Base-by-base conservation (phyloP, 2,113 vertebrate species). In the Cranoglanis bouderius region DNA sequence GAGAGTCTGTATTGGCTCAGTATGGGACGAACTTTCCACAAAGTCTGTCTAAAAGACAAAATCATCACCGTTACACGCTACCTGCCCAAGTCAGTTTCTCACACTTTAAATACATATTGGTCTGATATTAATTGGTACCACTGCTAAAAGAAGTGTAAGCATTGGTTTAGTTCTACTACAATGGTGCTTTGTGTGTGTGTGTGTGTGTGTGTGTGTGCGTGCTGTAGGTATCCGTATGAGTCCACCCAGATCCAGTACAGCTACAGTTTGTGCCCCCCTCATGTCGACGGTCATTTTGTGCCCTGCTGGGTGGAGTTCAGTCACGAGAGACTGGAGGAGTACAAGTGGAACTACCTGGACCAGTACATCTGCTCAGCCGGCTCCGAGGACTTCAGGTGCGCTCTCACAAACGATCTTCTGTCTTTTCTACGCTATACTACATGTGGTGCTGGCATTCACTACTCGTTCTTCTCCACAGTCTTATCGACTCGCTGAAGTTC, bases 301-400 rank as follows among this genome's bases (percentile, higher is more conserved):
- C 96, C 97, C 86, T 99, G 98, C 91, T 99, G 98, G 98, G 98
- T 99, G 80, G 98, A 99, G 91, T 99, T 99, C 92, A 96, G 97
- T 72, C 98, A 99, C 0, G 98, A 99, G 92, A 94, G 98, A 13
- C 93, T 99, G 86, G 98, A 99, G 92, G 98, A 99, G 53, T 99
- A 99, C 93, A 99, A 99, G 88, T 99, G 98, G 98, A 99, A 99
- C 93, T 99, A 99, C 93, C 94, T 99, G 89, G 98, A 99, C 92
- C 98, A 99, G 94, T 99, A 99, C 91, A 99, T 99, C 94, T 99
- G 98, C 89, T 99, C 98, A 6, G 96, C 97, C 0, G 98, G 98
- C 82, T 99, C 98, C 0, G 98, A 99, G 94, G 98, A 99, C 93
- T 99, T 99, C 95, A 99, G 98, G 98, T 97, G 86, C 16, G 7